Conservation (phyloP, 2,888 invertebrate species). For the Brachyptera risi region DNA sequence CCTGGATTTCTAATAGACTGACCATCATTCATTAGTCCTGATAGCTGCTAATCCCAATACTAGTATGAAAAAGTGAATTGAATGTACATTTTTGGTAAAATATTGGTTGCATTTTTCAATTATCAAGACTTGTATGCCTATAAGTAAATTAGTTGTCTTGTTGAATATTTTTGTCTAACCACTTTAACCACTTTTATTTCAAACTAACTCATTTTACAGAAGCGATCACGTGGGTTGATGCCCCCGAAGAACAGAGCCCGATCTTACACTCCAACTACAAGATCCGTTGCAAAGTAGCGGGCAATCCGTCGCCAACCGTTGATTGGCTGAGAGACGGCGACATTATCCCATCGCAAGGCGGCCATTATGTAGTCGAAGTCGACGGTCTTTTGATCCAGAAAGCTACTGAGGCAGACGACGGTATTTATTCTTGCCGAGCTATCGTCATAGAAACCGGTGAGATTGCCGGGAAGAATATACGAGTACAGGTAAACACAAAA, state of each 20-base stretch:
- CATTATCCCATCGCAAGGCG: constrained; percentile 58
- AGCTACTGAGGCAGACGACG: constrained; percentile 78
- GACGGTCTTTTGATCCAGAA: constrained; percentile 74
- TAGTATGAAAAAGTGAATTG: no score
- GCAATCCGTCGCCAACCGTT: constrained; percentile 78
- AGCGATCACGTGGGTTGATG: constrained; percentile 82
- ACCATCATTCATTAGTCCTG: no score
- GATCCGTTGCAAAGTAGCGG: constrained; percentile 79
- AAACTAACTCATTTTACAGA: no score
- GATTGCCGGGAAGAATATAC: constrained; percentile 69
- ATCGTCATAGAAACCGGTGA: constrained; percentile 78
- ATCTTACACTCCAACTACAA: constrained; percentile 69
- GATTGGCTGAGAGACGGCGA: constrained; percentile 80
- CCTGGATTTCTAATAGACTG: no score
- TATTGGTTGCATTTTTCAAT: no score
- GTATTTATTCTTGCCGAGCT: constrained; percentile 82
- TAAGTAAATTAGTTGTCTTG: no score
- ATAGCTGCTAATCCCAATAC: no score
- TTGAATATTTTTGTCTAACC: no score
- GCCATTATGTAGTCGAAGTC: constrained; percentile 67
- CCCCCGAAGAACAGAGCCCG: constrained; percentile 78
- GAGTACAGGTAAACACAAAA: constrained; percentile 60
- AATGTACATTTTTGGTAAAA: no score
- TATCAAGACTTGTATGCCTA: no score
- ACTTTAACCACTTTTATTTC: no score